Evolutionary conservation across 2,888 invertebrate genomes (phyloP).

Genomic region (Galeopsomyia nigrocyanea): DNA sequence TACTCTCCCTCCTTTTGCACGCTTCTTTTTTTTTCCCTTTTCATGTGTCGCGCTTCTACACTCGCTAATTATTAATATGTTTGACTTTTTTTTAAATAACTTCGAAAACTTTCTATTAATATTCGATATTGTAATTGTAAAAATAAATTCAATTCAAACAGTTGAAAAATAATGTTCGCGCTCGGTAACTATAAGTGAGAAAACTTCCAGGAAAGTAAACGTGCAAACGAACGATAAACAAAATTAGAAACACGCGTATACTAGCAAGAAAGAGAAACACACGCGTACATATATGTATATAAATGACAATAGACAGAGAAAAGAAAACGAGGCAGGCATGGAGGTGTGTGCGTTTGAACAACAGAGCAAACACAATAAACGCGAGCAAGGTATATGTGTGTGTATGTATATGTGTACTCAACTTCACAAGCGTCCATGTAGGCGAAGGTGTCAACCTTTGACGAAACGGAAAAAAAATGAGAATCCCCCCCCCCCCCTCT

Average conservation of each 20-base stretch:
- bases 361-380: conserved; percentile 61
- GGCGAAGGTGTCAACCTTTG: conserved; percentile 59
- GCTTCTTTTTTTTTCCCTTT: background rate
- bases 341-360: conserved; percentile 53
- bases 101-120: too few species aligned
- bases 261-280: conserved; percentile 42
- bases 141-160: background rate
- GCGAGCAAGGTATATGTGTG: conserved; percentile 48
- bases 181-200: too few species aligned
- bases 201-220: too few species aligned
- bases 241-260: background rate
- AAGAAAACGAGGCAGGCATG: conserved; percentile 35
- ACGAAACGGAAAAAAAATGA: conserved; percentile 8
- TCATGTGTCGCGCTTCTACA: too few species aligned
- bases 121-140: too few species aligned
- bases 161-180: conserved; percentile 17
- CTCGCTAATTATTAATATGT: too few species aligned
- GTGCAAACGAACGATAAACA: background rate
- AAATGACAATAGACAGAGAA: conserved; percentile 47
- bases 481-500: background rate
- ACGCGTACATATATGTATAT: conserved; percentile 47
- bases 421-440: conserved; percentile 46
- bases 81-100: too few species aligned
- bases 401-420: conserved; percentile 50
- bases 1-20: background rate